Evolutionary conservation across 2,797 vertebrate species (phyloP).

Genomic region (Arrhamphus sclerolepis): DNA sequence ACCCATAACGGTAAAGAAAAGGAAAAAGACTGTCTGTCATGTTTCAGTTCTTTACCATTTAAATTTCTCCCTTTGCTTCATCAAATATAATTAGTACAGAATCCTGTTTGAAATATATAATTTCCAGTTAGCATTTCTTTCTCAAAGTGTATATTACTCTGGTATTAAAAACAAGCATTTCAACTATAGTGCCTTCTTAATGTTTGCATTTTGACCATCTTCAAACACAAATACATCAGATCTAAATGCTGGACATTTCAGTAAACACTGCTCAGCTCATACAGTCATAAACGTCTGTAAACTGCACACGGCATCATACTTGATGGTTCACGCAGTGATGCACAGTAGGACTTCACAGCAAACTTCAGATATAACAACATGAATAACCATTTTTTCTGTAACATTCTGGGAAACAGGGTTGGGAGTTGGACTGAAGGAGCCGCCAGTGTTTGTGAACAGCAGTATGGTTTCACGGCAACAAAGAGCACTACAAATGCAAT

Average conservation of each 20-base stretch:
- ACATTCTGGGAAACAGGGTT: too few species aligned
- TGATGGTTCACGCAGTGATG: not conserved
- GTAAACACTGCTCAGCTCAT: not conserved
- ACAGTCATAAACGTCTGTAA: too few species aligned
- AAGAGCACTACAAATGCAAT: too few species aligned
- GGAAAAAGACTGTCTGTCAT: not conserved
- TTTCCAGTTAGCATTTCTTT: constrained; percentile 19
- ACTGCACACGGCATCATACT: too few species aligned
- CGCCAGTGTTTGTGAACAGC: too few species aligned
- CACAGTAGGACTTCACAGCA: constrained; percentile 26
- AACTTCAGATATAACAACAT: not conserved
- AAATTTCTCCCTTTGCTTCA: constrained; percentile 32
- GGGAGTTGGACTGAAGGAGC: too few species aligned
- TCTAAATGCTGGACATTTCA: not conserved
- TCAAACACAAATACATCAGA: too few species aligned
- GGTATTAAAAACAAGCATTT: constrained; percentile 65
- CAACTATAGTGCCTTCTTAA: constrained; percentile 21
- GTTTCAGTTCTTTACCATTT: constrained; percentile 28
- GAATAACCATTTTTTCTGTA: too few species aligned
- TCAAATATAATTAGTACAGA: constrained; percentile 8
- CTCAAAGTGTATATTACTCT: constrained; percentile 29
- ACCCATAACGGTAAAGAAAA: not conserved
- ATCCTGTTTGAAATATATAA: not conserved
- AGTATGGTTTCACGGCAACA: too few species aligned
- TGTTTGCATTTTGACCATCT: constrained; percentile 20